Conservation (phyloP, 2,888 invertebrate species). For the Argyresthia goedartella region DNA sequence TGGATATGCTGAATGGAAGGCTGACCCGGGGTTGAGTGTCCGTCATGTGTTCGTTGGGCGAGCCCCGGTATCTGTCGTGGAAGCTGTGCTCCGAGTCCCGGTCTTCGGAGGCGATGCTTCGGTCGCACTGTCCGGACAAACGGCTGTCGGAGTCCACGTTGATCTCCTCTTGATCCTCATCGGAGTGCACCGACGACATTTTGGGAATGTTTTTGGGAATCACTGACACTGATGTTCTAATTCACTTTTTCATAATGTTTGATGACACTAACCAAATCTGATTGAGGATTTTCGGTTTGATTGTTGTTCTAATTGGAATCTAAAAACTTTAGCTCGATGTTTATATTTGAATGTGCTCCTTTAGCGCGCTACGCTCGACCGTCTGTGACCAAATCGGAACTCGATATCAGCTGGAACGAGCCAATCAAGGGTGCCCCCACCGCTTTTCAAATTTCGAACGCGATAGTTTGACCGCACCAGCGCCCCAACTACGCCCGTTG, state of each 20-base stretch:
- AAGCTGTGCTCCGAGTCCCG: conserved; percentile 69
- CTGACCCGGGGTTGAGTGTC: conserved; percentile 67
- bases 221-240: conserved; percentile 35
- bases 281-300: conserved; percentile 15
- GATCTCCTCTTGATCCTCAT: conserved; percentile 77
- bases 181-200: conserved; percentile 68
- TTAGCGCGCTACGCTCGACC: conserved; percentile 49
- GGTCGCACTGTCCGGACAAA: conserved; percentile 63
- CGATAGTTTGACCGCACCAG: conserved; percentile 66
- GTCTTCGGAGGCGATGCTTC: conserved; percentile 68
- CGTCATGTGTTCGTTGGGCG: conserved; percentile 62
- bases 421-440: conserved; percentile 61
- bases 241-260: conserved; percentile 23
- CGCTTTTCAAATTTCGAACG: conserved; percentile 47
- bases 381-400: conserved; percentile 49
- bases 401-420: conserved; percentile 50
- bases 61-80: conserved; percentile 57
- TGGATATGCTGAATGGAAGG: conserved; percentile 85
- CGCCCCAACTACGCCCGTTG: conserved; percentile 67
- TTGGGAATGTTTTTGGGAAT: background rate
- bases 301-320: background rate
- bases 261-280: conserved; percentile 16
- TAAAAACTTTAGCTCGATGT: conserved; percentile 4
- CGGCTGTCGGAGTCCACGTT: conserved; percentile 77
- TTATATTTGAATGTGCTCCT: conserved; percentile 1